Evolutionary conservation across 2,888 invertebrate species (phyloP).

Genomic region (Platerodrilus igneus): DNA sequence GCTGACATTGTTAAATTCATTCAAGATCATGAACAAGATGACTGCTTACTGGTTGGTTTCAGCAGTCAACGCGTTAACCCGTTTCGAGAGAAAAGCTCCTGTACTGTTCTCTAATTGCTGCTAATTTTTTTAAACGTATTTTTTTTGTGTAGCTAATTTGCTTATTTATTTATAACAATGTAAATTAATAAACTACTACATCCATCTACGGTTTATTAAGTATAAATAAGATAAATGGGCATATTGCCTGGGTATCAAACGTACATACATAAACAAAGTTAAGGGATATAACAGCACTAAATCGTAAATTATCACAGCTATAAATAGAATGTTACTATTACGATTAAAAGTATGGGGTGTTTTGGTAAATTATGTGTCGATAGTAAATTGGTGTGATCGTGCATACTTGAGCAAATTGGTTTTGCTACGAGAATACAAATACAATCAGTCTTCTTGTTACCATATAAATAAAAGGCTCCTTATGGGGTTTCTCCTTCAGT

Average conservation of each 20-base stretch:
- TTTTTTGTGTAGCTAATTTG: neutral
- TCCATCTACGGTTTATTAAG: no score
- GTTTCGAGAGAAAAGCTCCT: conserved; percentile 89
- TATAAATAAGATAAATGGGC: no score
- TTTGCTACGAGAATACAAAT: conserved; percentile 24
- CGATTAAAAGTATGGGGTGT: neutral
- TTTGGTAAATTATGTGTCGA: neutral
- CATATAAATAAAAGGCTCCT: conserved; percentile 11
- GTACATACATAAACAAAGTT: no score
- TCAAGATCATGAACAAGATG: conserved; percentile 86
- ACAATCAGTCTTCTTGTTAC: conserved; percentile 26
- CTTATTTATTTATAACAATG: neutral
- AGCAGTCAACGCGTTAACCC: conserved; percentile 93
- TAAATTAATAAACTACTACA: no score
- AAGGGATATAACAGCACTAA: no score
- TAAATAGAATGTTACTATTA: conserved; percentile 5
- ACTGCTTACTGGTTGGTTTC: conserved; percentile 89
- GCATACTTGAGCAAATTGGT: conserved; percentile 28
- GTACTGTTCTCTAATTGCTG: conserved; percentile 67
- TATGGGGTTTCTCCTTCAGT: conserved; percentile 21
- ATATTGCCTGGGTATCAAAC: no score
- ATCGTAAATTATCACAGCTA: no score
- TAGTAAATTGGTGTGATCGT: conserved; percentile 21
- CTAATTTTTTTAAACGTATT: no score
- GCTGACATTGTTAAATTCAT: conserved; percentile 89